Evolutionary conservation across 2,113 vertebrate genomes (phyloP).

Genomic region (Muntiacus reevesi): DNA sequence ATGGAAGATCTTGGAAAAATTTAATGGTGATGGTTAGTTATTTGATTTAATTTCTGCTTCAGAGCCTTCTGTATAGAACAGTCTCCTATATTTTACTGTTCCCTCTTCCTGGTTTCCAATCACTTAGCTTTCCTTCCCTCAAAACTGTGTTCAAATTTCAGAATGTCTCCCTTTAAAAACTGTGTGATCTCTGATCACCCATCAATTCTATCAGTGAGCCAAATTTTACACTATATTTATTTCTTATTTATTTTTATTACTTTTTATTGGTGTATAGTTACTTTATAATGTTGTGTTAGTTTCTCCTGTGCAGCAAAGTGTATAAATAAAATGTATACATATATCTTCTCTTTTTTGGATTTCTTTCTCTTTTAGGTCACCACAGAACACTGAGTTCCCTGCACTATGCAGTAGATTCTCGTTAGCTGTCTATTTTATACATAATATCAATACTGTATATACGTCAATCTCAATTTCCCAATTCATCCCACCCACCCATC

Average conservation of each 20-base stretch:
- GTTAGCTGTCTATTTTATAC: neutral
- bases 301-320: neutral
- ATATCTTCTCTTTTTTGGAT: neutral
- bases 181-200: neutral
- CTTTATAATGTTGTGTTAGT: neutral
- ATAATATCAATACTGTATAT: neutral
- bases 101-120: neutral
- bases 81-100: neutral
- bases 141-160: neutral
- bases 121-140: neutral
- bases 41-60: constrained; percentile 17
- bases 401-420: neutral
- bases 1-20: neutral
- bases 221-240: neutral
- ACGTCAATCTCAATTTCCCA: neutral
- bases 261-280: neutral
- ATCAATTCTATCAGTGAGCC: neutral
- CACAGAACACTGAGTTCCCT: neutral
- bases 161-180: neutral
- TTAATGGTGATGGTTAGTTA: neutral
- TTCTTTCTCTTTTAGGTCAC: neutral
- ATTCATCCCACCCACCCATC: neutral
- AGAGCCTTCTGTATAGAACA: neutral
- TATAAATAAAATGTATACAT: neutral
- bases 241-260: neutral